Percentiles rank a stretch among this genome's conserved stretches.
Conservation (phyloP, 2,113 vertebrate species). For the Xiphophorus couchianus region DNA sequence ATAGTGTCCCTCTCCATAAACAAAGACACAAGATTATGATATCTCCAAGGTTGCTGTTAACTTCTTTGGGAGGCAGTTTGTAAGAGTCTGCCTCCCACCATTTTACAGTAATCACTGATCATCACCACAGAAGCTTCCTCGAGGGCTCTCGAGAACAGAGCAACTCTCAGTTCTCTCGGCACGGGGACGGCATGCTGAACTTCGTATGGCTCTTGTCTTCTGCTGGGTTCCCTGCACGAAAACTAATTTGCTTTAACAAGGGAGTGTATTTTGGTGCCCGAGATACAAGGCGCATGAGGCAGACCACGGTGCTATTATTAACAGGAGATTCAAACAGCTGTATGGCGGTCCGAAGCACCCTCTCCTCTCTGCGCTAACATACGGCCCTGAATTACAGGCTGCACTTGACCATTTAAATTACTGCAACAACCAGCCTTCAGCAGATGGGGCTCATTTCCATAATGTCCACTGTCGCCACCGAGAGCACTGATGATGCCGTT, state of each 20-base stretch:
- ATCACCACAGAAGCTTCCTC: constrained; percentile 60
- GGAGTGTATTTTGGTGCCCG: constrained; percentile 76
- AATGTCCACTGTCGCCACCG: constrained; percentile 53
- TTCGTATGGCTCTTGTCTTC: constrained; percentile 69
- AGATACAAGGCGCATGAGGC: constrained; percentile 82
- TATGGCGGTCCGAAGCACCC: constrained; percentile 91
- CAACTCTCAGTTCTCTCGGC: constrained; percentile 56
- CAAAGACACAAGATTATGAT: constrained; percentile 49
- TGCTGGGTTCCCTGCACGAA: constrained; percentile 57
- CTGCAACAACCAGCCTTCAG: constrained; percentile 91
- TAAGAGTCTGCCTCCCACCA: constrained; percentile 36
- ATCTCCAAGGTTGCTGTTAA: constrained; percentile 27
- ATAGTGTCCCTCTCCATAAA: constrained; percentile 43
- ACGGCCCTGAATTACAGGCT: constrained; percentile 93
- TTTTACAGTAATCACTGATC: constrained; percentile 72
- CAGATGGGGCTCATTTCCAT: constrained; percentile 94
- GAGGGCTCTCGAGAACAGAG: constrained; percentile 62
- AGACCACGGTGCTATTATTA: constrained; percentile 89
- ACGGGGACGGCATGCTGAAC: constrained; percentile 58
- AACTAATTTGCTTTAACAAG: constrained; percentile 74
- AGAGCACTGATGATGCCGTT: constrained; percentile 54
- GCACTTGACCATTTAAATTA: constrained; percentile 99
- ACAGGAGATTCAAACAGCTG: constrained; percentile 98
- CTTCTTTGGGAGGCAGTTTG: constrained; percentile 35
- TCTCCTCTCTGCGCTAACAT: constrained; percentile 89